phyloP scores from a whole-genome alignment of 2,888 invertebrate genomes.

The Prosapia bicincta region DNA sequence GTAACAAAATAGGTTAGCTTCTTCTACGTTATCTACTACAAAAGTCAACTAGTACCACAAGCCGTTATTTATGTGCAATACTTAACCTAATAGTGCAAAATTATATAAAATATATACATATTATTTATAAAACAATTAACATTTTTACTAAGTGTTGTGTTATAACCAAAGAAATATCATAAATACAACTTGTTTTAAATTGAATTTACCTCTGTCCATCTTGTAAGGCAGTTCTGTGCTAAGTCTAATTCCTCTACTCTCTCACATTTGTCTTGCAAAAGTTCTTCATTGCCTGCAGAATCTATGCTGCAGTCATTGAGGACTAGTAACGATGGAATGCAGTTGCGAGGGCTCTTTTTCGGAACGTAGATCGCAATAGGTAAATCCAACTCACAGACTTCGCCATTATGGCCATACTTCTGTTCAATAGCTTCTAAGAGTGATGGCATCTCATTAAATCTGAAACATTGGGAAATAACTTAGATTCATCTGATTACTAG shows the following conservation, averaged over 20 bases:
- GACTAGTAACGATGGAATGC: slow-evolving; percentile 77
- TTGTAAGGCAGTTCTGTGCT: slow-evolving; percentile 84
- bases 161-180: too few relatives aligned
- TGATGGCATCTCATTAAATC: slow-evolving; percentile 68
- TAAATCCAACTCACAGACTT: slow-evolving; percentile 47
- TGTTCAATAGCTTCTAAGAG: slow-evolving; percentile 84
- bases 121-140: too few relatives aligned
- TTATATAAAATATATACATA: too few relatives aligned
- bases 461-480: slow-evolving; percentile 33
- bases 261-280: slow-evolving; percentile 76
- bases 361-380: slow-evolving; percentile 86
- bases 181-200: too few relatives aligned
- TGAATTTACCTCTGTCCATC: slow-evolving; percentile 89
- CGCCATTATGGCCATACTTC: slow-evolving; percentile 67
- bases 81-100: too few relatives aligned
- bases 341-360: slow-evolving; percentile 64
- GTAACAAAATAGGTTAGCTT: too few relatives aligned
- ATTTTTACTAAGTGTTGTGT: too few relatives aligned
- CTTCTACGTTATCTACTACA: too few relatives aligned
- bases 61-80: too few relatives aligned
- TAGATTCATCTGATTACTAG: too few relatives aligned
- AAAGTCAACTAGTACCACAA: too few relatives aligned
- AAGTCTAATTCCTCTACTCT: slow-evolving; percentile 92
- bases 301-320: slow-evolving; percentile 90
- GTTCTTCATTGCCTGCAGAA: slow-evolving; percentile 79